phyloP scores from a whole-genome alignment of 1,140 invertebrate genomes.

The Leptinotarsa lineolata region DNA sequence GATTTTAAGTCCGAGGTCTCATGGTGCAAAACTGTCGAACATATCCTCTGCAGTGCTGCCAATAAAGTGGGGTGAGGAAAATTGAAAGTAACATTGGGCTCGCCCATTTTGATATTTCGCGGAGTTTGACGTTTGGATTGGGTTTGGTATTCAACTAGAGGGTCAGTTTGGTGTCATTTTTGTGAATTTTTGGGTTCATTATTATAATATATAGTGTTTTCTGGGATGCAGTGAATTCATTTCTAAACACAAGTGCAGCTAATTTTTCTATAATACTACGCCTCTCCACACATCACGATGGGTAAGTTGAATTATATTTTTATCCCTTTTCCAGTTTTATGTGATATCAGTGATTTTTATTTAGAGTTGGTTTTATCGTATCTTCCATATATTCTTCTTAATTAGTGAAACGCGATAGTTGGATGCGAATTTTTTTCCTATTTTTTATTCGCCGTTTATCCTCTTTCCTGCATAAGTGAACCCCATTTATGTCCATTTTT shows the following conservation, averaged over 20 bases:
- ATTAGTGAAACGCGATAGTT: neutral
- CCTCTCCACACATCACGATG: neutral
- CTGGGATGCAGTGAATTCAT: neutral
- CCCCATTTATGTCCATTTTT: neutral
- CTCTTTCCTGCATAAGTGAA: neutral
- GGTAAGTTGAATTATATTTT: neutral
- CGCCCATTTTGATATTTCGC: constrained; percentile 29
- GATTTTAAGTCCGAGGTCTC: no score
- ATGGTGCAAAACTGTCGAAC: no score
- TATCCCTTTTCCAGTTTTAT: neutral
- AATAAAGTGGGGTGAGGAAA: neutral
- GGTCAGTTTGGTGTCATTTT: constrained; percentile 11
- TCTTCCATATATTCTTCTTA: no score
- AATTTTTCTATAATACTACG: neutral
- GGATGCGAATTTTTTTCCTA: neutral
- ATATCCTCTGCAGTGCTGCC: neutral
- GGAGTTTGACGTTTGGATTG: constrained; percentile 17
- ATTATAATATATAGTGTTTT: neutral
- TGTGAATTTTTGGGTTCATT: constrained; percentile 6
- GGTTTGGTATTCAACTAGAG: neutral
- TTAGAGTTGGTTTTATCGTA: neutral
- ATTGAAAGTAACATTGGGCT: constrained; percentile 15
- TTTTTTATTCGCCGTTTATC: neutral
- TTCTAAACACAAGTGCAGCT: neutral
- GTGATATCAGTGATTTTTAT: neutral